Base-by-base conservation (phyloP, 2,888 invertebrate genomes). In the Luperina nickerlii region DNA sequence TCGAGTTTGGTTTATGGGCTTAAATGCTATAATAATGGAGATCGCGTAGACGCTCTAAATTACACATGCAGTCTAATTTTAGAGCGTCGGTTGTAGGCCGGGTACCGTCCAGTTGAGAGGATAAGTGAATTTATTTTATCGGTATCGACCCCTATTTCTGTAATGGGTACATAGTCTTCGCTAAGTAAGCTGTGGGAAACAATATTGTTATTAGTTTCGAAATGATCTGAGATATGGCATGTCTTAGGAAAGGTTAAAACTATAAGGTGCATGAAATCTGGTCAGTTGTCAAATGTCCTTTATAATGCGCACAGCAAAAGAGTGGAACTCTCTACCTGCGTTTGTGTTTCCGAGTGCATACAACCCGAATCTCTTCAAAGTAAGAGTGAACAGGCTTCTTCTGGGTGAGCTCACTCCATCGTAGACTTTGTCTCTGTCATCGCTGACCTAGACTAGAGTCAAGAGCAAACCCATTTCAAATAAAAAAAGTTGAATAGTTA, bases 21-120 rank as follows among this genome's bases (percentile, higher is more conserved):
- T 94, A 95, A 95, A 94, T 92, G 93, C 91, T 92, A 91, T 94
- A 92, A 94, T 95, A 94, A 94, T 93, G 92, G 92, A 90, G 91
- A 92, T 89, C 93, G 89, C 93, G 94, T 94, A 48, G 48, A 48
- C 13, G 13, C 13, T 48, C 48, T 48, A 48, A 48, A 48, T 48
- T 48, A 48, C 48, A 94, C 93, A 92, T 90, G 91, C 91, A 88
- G 91, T 83, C 88, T 89, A 87, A 90, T 90, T 90, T 90, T 88
- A 87, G 81, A 85, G 73, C 82, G 66, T 83, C 74, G 32, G 77
- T 82, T 86, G 83, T 86, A 82, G 87, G 89, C 82, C 63, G 85
- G 81, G 76, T 81, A 78, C 80, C 79, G 74, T 79, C 74, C 87
- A 82, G 74, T 79, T 74, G 79, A 27, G 68, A 69, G 72, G 27